Conservation (phyloP, 2,888 invertebrate species). For the Allolobophora icterica region DNA sequence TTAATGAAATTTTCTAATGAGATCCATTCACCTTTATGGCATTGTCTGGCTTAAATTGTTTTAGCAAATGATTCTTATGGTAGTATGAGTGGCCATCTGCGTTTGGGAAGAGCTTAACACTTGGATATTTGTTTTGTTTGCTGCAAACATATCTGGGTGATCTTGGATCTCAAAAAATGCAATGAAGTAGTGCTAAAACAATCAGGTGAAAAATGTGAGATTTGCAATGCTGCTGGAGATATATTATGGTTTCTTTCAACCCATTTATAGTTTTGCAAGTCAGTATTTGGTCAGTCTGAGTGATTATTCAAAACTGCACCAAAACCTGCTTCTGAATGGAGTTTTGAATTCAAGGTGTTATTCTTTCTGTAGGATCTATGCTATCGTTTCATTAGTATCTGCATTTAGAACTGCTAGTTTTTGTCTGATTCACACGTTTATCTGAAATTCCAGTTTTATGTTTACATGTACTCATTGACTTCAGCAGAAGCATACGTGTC, state of each 20-base stretch:
- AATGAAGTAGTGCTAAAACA: background rate
- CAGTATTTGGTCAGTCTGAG: background rate
- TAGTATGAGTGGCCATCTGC: background rate
- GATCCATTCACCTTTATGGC: background rate
- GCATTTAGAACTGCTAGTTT: background rate
- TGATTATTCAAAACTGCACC: background rate
- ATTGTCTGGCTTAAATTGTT: background rate
- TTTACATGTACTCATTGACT: background rate
- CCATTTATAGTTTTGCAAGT: background rate
- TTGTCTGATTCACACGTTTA: background rate
- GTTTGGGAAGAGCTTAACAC: background rate
- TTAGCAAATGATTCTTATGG: background rate
- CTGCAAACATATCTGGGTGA: background rate
- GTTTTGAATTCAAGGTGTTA: slow-evolving; percentile 2
- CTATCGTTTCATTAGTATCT: slow-evolving; percentile 5
- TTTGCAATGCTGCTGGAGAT: background rate
- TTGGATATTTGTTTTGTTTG: background rate
- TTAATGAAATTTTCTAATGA: background rate
- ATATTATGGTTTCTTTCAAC: background rate
- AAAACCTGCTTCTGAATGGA: background rate
- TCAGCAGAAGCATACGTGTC: background rate
- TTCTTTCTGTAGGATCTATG: background rate
- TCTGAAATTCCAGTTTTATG: background rate
- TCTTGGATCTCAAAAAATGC: background rate
- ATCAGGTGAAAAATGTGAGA: background rate